phyloP scores from a whole-genome alignment of 2,113 vertebrate species.

The Himantopus leucocephalus region DNA sequence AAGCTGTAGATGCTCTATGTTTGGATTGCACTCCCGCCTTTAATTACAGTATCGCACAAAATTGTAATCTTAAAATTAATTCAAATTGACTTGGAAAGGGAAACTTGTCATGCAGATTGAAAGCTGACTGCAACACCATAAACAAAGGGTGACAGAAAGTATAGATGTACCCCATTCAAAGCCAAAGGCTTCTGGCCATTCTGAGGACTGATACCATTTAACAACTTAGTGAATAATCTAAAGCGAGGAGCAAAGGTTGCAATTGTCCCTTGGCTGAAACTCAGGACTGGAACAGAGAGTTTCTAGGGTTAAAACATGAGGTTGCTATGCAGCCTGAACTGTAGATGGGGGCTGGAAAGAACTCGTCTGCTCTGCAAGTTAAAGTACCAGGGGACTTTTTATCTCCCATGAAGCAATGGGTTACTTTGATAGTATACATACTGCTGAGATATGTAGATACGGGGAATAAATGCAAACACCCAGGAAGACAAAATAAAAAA shows the following conservation, averaged over 20 bases:
- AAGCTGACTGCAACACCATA: background rate
- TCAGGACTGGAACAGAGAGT: background rate
- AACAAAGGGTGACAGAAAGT: background rate
- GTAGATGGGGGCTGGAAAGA: background rate
- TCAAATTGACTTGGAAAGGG: slow-evolving; percentile 18
- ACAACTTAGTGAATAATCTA: background rate
- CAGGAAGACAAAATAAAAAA: background rate
- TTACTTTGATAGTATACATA: background rate
- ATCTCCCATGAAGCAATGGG: background rate
- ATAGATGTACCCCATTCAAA: background rate
- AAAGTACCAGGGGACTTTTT: background rate
- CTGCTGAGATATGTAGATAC: background rate
- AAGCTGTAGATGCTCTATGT: slow-evolving; percentile 13
- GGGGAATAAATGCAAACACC: background rate
- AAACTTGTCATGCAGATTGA: slow-evolving; percentile 16
- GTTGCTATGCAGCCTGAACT: background rate
- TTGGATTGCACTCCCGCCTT: background rate
- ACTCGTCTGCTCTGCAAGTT: background rate
- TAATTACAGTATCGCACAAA: background rate
- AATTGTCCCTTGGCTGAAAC: background rate
- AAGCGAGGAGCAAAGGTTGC: background rate
- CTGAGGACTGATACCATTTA: background rate
- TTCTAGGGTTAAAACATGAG: background rate
- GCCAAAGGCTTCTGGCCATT: background rate
- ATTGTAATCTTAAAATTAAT: slow-evolving; percentile 48